Percentiles rank a stretch among this genome's conserved stretches.
Conservation (phyloP, 2,113 vertebrate species). For the Toxostoma redivivum region DNA sequence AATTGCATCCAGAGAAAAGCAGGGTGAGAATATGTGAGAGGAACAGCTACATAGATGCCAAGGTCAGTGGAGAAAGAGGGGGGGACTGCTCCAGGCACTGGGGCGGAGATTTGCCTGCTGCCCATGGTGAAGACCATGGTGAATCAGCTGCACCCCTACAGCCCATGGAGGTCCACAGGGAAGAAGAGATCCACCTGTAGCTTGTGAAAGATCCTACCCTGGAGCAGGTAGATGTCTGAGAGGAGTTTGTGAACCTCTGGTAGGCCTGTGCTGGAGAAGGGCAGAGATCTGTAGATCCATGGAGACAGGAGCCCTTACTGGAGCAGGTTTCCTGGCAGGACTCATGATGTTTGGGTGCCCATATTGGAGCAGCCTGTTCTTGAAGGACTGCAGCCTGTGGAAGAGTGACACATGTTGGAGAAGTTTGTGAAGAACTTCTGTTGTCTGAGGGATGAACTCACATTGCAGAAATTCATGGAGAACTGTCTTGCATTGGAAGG, state of each 20-base stretch:
- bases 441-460: neutral
- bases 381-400: neutral
- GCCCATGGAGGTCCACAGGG: too few relatives aligned
- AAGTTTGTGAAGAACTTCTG: accelerated
- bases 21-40: neutral
- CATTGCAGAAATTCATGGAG: neutral
- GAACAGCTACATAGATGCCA: neutral
- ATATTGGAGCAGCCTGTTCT: neutral
- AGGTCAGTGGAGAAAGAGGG: neutral
- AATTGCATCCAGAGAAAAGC: neutral
- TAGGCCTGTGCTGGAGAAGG: neutral
- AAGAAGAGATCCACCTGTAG: neutral
- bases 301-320: neutral
- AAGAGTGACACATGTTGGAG: accelerated
- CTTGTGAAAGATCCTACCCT: neutral
- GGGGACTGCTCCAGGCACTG: neutral
- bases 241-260: neutral
- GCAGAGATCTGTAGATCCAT: neutral
- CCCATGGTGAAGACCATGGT: neutral
- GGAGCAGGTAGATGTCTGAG: neutral
- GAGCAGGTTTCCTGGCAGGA: neutral
- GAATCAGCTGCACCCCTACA: neutral
- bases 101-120: neutral
- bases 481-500: neutral
- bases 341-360: neutral